Conservation (phyloP, 2,888 invertebrate species). For the Eristalis intricaria region DNA sequence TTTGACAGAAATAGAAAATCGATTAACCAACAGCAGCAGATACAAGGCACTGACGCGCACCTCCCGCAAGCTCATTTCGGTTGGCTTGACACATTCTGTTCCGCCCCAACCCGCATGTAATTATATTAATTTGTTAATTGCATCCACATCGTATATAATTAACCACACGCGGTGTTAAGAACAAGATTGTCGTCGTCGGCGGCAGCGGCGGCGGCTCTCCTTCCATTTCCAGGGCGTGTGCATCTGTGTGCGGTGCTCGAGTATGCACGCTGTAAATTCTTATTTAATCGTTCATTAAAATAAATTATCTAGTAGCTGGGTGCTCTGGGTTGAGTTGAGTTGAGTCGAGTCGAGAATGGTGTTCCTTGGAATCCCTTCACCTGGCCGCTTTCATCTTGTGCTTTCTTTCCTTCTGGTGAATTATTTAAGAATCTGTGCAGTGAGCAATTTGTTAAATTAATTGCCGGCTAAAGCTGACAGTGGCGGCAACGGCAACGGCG, state of each 20-base stretch:
- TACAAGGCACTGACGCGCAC: not conserved
- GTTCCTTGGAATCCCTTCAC: not conserved
- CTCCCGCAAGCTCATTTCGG: not conserved
- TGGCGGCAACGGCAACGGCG: not conserved
- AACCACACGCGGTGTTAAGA: constrained; percentile 64
- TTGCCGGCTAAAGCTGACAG: constrained; percentile 42
- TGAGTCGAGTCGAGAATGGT: not conserved
- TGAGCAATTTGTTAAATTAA: constrained; percentile 70
- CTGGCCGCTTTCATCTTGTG: not conserved
- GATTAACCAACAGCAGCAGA: constrained; percentile 30
- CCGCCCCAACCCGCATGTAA: constrained; percentile 32
- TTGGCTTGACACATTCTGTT: constrained; percentile 19
- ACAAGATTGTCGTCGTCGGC: constrained; percentile 49
- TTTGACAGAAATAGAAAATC: constrained; percentile 65
- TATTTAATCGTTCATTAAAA: constrained; percentile 71
- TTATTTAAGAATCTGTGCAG: constrained; percentile 71
- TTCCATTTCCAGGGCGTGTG: not conserved
- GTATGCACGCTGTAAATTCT: constrained; percentile 67
- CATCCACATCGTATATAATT: constrained; percentile 59
- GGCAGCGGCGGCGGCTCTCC: not conserved
- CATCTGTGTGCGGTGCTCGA: constrained; percentile 1
- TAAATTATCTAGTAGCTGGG: constrained; percentile 64
- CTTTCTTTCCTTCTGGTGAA: constrained; percentile 37
- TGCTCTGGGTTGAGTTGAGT: not conserved
- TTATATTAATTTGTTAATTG: constrained; percentile 71